Percentiles rank a stretch among this genome's conserved stretches.
These are phyloP conservation scores for Drosophila helvetica DNA, from an alignment of 2,888 invertebrate species.

Conservation along the genomic window DNA sequence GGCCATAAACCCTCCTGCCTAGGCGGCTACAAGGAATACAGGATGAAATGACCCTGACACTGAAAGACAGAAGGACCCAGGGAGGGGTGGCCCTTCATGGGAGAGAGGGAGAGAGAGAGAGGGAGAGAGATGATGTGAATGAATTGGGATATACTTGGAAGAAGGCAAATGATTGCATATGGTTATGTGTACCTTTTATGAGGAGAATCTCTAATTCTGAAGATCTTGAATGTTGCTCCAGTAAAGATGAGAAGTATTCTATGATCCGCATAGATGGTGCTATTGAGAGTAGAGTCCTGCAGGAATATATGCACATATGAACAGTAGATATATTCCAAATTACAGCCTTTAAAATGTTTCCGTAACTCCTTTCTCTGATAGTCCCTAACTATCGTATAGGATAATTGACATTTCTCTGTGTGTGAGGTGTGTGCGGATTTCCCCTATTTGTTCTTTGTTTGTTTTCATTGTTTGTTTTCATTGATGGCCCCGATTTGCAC, in stretches of 20 bases:
- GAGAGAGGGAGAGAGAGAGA: background rate
- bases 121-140: background rate
- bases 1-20: background rate
- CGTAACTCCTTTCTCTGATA: background rate
- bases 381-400: background rate
- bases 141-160: background rate
- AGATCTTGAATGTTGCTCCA: background rate
- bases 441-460: conserved; percentile 17
- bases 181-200: background rate
- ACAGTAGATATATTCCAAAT: too few relatives aligned
- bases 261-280: background rate
- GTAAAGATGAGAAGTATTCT: background rate
- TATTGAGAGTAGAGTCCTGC: too few relatives aligned
- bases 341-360: background rate
- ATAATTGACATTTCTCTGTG: background rate
- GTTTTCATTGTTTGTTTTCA: conserved; percentile 40
- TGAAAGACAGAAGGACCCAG: background rate
- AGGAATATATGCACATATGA: too few relatives aligned
- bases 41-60: background rate
- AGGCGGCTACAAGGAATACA: background rate
- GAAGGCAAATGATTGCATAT: background rate
- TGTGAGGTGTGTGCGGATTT: background rate
- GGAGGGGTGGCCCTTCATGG: background rate
- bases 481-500: conserved; percentile 42
- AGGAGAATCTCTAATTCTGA: background rate